Base-by-base conservation (phyloP, 2,113 vertebrate species). In the Epinephelus lanceolatus region DNA sequence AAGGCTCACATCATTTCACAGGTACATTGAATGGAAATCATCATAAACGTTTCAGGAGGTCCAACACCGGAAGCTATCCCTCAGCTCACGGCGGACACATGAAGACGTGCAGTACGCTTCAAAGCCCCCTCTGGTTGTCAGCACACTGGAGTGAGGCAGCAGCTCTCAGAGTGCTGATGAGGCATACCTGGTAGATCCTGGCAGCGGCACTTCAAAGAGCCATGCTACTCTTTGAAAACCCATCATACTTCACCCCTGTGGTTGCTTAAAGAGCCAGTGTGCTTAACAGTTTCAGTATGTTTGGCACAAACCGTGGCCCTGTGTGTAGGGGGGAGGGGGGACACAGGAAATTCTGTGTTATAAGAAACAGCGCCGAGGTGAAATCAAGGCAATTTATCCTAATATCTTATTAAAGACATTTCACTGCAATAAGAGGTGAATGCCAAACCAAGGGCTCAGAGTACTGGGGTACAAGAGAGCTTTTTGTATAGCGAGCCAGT, bases 181-280 rank as follows among this genome's bases (percentile, higher is more conserved):
- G 95, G 96, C 96, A 95, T 96, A 97, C 96, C 97, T 97, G 97
- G 93, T 96, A 96, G 95, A 96, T 96, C 95, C 96, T 96, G 93
- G 92, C 94, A 96, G 95, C 93, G 89, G 88, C 90, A 97, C 96
- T 97, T 98, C 97, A 98, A 98, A 98, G 96, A 88, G 88, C 91
- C 60, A 52, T 87, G 79, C 94, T 87, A 86, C 86, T 93, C 95
- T 98, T 96, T 97, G 97, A 96, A 45, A 97, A 96, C 85, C 93
- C 95, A 96, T 95, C 96, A 87, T 93, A 94, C 94, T 94, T 96
- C 93, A 95, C 95, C 96, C 95, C 94, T 93, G 93, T 91, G 95
- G 96, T 96, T 96, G 96, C 95, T 95, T 95, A 95, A 94, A 95
- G 93, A 96, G 95, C 94, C 95, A 94, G 95, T 92, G 93, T 82